Base-by-base conservation (phyloP, 1,140 invertebrate genomes). In the Pseudoatta argentina region DNA sequence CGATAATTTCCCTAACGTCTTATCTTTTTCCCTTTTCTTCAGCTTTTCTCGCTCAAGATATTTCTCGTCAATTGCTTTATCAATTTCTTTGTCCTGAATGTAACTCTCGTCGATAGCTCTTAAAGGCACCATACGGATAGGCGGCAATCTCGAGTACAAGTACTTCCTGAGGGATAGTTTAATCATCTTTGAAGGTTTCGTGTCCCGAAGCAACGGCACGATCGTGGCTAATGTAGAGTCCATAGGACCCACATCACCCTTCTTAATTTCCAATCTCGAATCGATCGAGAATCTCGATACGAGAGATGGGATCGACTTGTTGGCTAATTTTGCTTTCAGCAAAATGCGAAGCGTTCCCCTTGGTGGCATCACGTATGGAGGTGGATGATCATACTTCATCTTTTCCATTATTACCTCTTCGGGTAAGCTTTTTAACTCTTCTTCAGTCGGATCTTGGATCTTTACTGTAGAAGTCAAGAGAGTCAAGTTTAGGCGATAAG, bases 261-360 rank as follows among this genome's bases (percentile, higher is more conserved):
- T 93, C 78, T 88, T 95, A 0, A 93, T 83, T 30, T 93, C 91
- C 6, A 95, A 72, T 73, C 87, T 93, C 0, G 94, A 95, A 55
- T 95, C 93, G 2, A 95, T 91, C 0, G 95, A 95, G 86, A 95
- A 95, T 87, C 94, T 90, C 5, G 95, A 95, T 16, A 95, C 76
- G 10, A 95, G 87, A 14, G 94, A 95, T 16, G 93, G 92, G 7
- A 93, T 86, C 7, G 95, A 95, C 69, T 92, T 92, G 0, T 92
- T 93, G 2, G 94, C 94, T 64, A 91, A 85, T 89, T 95, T 95
- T 3, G 93, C 92, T 61, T 94, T 91, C 0, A 94, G 24, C 14
- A 95, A 89, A 21, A 92, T 88, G 3, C 87, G 87, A 7, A 95
- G 69, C 3, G 93, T 93, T 64, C 91, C 92, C 39, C 91, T 92